Conservation (phyloP, 2,797 vertebrate species). For the Anomalospiza imberbis region DNA sequence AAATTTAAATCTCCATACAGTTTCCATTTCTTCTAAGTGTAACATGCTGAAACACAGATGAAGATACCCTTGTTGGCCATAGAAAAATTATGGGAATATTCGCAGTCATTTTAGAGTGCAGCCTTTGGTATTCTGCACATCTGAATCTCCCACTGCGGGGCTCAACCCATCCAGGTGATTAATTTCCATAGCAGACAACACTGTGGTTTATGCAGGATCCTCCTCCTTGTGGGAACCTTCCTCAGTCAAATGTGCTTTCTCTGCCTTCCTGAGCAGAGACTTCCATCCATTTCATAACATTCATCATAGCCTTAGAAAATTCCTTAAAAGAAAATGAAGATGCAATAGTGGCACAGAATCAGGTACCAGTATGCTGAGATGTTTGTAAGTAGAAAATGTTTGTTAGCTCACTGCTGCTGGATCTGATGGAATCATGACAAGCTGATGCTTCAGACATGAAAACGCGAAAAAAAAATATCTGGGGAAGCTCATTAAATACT, state of each 20-base stretch:
- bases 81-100: neutral
- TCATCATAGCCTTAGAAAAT: neutral
- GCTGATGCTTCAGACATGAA: neutral
- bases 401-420: neutral
- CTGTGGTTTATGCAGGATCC: neutral
- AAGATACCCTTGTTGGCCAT: neutral
- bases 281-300: neutral
- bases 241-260: neutral
- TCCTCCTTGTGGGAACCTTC: neutral
- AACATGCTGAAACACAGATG: neutral
- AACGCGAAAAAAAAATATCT: neutral
- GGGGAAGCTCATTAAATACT: neutral
- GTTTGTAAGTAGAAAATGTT: neutral
- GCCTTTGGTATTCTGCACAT: neutral
- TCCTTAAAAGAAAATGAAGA: neutral
- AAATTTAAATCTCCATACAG: neutral
- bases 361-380: neutral
- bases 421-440: neutral
- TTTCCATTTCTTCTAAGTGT: neutral
- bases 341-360: neutral
- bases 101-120: neutral
- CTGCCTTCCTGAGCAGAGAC: neutral
- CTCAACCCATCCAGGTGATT: neutral
- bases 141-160: neutral
- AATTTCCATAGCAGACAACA: neutral